Percentiles rank a stretch among this genome's conserved stretches.
Conservation (phyloP, 2,888 invertebrate genomes). For the Euplagia quadripunctaria region DNA sequence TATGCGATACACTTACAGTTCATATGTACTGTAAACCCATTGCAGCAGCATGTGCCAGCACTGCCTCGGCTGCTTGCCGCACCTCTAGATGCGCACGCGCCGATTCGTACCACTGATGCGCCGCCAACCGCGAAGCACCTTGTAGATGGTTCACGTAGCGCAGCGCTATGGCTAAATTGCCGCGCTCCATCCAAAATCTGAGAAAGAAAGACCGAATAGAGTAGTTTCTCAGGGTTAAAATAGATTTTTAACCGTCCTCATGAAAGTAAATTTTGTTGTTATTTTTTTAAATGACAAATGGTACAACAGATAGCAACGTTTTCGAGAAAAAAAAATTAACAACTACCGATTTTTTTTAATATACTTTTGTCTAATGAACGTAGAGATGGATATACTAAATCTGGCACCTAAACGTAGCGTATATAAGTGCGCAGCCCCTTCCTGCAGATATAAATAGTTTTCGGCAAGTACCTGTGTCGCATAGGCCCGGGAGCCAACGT, state of each 20-base stretch:
- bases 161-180: slow-evolving; percentile 95
- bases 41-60: slow-evolving; percentile 96
- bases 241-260: background rate
- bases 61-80: slow-evolving; percentile 95
- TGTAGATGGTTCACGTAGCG: slow-evolving; percentile 95
- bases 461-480: too few species aligned
- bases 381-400: too few species aligned
- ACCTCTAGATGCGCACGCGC: slow-evolving; percentile 94
- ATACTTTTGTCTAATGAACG: too few species aligned
- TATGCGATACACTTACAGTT: slow-evolving; percentile 1
- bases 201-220: background rate
- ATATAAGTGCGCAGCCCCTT: too few species aligned
- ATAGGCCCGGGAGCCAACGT: too few species aligned
- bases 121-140: slow-evolving; percentile 95
- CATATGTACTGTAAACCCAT: slow-evolving; percentile 86
- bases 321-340: too few species aligned
- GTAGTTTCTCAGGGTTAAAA: background rate
- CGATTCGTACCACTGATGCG: slow-evolving; percentile 94
- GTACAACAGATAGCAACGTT: too few species aligned
- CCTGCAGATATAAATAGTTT: too few species aligned
- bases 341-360: too few species aligned
- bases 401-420: too few species aligned
- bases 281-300: too few species aligned
- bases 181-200: slow-evolving; percentile 95
- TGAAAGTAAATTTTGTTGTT: too few species aligned